These are phyloP conservation scores for Bos javanicus DNA, from an alignment of 2,113 vertebrate genomes.

Conservation along the genomic window DNA sequence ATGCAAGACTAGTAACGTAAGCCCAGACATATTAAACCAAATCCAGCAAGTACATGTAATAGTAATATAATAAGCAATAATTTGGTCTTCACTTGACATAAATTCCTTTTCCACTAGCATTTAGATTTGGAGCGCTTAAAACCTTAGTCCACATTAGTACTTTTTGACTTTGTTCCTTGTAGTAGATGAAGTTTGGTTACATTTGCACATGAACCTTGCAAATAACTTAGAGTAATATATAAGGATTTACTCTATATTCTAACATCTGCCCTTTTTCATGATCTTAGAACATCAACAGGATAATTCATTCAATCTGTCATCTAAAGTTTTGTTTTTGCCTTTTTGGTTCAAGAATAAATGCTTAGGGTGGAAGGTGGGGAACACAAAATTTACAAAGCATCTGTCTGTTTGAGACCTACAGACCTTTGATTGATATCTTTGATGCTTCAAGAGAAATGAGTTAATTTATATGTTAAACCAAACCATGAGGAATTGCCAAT, in stretches of 20 bases:
- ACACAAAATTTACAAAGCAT: not conserved
- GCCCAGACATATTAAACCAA: not conserved
- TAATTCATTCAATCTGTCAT: not conserved
- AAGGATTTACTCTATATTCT: not conserved
- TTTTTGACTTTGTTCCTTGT: not conserved
- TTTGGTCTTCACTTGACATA: not conserved
- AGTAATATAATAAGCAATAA: not conserved
- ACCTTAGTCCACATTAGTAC: not conserved
- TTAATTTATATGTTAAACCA: not conserved
- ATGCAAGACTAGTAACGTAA: not conserved
- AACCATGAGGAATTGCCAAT: not conserved
- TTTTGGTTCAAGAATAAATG: not conserved
- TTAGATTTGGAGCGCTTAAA: not conserved
- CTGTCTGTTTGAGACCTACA: not conserved
- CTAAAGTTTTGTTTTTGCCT: not conserved
- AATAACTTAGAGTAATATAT: not conserved
- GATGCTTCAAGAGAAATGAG: not conserved
- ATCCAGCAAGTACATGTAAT: not conserved
- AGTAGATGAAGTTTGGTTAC: not conserved
- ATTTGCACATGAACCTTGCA: not conserved
- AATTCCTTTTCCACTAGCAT: not conserved
- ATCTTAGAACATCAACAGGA: not conserved
- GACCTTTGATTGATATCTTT: not conserved
- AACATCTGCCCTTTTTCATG: not conserved
- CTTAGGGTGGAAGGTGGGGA: not conserved